These are phyloP conservation scores for Agrochola lota DNA, from an alignment of 2,888 invertebrate species.

Conservation along the genomic window DNA sequence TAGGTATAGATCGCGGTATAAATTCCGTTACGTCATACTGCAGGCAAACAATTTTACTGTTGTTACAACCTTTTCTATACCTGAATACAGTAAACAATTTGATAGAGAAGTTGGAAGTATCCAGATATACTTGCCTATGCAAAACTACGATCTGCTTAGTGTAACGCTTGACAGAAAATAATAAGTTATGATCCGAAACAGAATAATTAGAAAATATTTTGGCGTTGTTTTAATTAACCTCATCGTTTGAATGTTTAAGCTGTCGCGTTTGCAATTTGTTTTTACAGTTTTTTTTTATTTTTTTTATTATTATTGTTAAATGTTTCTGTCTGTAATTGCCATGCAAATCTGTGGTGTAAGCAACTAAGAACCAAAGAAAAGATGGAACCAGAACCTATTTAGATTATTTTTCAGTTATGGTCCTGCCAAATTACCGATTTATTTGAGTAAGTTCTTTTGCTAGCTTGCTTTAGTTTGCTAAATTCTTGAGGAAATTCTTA, in stretches of 20 bases:
- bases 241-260: not conserved
- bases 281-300: not conserved
- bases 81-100: not conserved
- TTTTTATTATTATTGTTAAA: not conserved
- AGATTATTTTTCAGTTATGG: not conserved
- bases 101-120: not conserved
- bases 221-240: conserved; percentile 2
- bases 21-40: not conserved
- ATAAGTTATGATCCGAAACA: not conserved
- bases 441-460: not conserved
- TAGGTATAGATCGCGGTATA: not conserved
- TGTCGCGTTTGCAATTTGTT: not conserved
- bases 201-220: not conserved
- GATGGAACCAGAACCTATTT: not conserved
- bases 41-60: not conserved
- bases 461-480: not conserved
- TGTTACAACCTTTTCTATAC: not conserved
- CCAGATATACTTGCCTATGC: not conserved
- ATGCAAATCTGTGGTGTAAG: not conserved
- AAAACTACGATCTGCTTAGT: no score
- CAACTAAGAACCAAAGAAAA: not conserved
- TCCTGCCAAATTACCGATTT: not conserved
- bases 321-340: not conserved
- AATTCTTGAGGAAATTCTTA: not conserved
- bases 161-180: not conserved